phyloP scores from a whole-genome alignment of 2,888 invertebrate genomes.

The Pammene aurita region DNA sequence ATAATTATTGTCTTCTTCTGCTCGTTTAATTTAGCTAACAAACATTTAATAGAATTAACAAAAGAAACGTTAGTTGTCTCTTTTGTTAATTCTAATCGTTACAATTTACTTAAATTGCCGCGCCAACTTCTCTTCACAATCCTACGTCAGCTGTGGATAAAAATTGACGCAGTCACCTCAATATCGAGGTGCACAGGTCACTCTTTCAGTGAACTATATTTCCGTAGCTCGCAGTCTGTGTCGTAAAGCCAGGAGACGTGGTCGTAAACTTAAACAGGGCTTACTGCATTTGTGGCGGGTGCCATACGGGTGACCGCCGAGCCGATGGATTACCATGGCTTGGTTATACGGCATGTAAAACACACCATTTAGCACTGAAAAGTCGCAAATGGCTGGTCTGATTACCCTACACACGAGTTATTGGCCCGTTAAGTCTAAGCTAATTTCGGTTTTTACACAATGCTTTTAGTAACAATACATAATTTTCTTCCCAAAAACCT shows the following conservation, averaged over 20 bases:
- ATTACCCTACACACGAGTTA: conserved; percentile 24
- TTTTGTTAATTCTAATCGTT: not conserved
- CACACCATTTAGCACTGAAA: conserved; percentile 32
- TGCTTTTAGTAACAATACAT: too few relatives aligned
- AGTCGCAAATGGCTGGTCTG: conserved; percentile 37
- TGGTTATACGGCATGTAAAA: conserved; percentile 38
- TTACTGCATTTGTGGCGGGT: conserved; percentile 68
- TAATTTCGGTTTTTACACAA: not conserved
- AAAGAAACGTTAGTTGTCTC: not conserved
- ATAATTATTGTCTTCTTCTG: too few relatives aligned
- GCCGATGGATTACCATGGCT: conserved; percentile 59
- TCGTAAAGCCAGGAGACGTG: conserved; percentile 75
- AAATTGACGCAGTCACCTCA: conserved; percentile 4
- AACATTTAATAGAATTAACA: too few relatives aligned
- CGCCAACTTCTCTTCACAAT: not conserved
- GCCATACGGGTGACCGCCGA: conserved; percentile 62
- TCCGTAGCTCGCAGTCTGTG: conserved; percentile 58
- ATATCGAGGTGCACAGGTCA: conserved; percentile 42
- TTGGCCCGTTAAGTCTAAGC: conserved; percentile 1
- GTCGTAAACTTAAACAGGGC: conserved; percentile 75
- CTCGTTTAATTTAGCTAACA: too few relatives aligned
- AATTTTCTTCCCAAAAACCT: too few relatives aligned
- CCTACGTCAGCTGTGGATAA: not conserved
- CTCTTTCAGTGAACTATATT: conserved; percentile 47
- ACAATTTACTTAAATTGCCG: not conserved